Evolutionary conservation across 2,113 vertebrate species (phyloP), one percentile per base, ranked within the genome.

Genomic region (Chloebia gouldiae): DNA sequence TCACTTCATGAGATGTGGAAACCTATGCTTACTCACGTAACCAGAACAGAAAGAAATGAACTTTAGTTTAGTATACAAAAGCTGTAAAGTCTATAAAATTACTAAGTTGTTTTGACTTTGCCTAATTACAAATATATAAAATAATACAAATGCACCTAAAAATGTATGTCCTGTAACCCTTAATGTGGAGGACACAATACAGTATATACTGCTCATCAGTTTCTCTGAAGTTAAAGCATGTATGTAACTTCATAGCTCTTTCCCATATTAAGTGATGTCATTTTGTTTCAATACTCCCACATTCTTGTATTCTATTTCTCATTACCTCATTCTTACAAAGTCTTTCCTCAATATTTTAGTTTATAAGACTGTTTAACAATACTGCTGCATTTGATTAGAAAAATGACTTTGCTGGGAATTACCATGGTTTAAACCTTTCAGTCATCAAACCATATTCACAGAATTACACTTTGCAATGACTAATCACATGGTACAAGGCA

Each of bases 281-380:
- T 70, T 92, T 92, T 91, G 63, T 47, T 93, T 42, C 1, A 0
- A 69, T 66, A 65, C 54, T 93, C 50, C 53, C 73, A 86, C 64
- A 86, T 70, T 83, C 68, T 70, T 73, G 12, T 37, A 76, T 42
- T 61, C 64, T 86, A 79, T 81, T 87, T 92, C 89, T 93, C 68
- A 79, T 93, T 96, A 96, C 44, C 39, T 91, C 82, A 88, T 57
- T 93, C 59, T 77, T 91, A 44, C 73, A 82, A 85, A 70, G 83
- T 88, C 70, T 60, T 85, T 88, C 78, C 21, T 80, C 45, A 65
- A 3, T 33, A 77, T 57, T 77, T 80, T 42, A 24, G 13, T 54
- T 56, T 45, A 19, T 68, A 79, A 42, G 63, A 66, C 22, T 57
- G 37, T 87, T 84, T 78, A 86, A 82, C 39, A 42, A 61, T 50